Evolutionary conservation across 2,888 invertebrate genomes (phyloP).

Genomic region (Callyntrura sp.): DNA sequence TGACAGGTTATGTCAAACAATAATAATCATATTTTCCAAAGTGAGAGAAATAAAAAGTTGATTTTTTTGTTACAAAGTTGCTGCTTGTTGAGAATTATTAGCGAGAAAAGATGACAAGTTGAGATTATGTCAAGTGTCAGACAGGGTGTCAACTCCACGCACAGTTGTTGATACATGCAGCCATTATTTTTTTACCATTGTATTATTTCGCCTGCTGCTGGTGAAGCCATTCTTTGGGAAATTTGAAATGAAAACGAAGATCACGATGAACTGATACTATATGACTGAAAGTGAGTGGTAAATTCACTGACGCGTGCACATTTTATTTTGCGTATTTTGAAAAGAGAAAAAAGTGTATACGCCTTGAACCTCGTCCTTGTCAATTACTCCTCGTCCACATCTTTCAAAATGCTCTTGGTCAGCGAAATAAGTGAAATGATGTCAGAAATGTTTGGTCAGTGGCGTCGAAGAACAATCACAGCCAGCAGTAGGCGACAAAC

Average conservation of each 20-base stretch:
- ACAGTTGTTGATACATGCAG: constrained; percentile 27
- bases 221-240: not conserved
- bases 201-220: not conserved
- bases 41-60: constrained; percentile 8
- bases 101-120: constrained; percentile 53
- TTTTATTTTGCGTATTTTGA: not conserved
- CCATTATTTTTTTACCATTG: constrained; percentile 9
- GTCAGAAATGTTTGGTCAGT: constrained; percentile 69
- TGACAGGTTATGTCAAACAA: constrained; percentile 57
- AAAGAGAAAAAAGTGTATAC: not conserved
- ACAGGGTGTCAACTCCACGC: constrained; percentile 49
- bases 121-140: constrained; percentile 58
- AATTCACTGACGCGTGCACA: not conserved
- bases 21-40: constrained; percentile 39
- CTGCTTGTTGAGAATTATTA: constrained; percentile 26
- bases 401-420: constrained; percentile 60
- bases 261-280: not conserved
- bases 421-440: constrained; percentile 57
- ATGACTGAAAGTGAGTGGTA: not conserved
- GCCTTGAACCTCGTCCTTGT: not conserved
- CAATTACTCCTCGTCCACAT: not conserved
- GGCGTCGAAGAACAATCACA: constrained; percentile 71
- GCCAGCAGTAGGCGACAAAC: constrained; percentile 64
- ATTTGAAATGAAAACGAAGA: constrained; percentile 26
- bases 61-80: not conserved